Base-by-base conservation (phyloP, 2,113 vertebrate species). In the Numida meleagris region DNA sequence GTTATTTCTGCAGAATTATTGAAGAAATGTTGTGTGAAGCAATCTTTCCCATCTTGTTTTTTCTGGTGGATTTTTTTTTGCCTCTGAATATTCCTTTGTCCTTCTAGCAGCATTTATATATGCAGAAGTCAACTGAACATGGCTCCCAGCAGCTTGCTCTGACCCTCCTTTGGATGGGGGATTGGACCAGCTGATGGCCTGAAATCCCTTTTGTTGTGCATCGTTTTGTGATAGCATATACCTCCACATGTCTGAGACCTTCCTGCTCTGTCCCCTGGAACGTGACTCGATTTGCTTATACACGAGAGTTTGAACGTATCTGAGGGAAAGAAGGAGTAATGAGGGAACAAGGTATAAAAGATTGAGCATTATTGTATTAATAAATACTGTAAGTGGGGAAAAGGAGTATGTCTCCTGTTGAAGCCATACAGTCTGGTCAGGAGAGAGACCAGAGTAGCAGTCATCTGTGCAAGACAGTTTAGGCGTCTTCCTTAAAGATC, bases 1-100 rank as follows among this genome's bases (percentile, higher is more conserved):
- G 68, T 59, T 70, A 48, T 71, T 96, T 93, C 34, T 88, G 51
- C 29, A 77, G 86, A 45, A 42, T 73, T 86, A 55, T 4, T 83
- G 73, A 66, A 51, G n/a, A 79, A 73, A 75, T 84, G 38, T 82
- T 82, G 33, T 88, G 63, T 86, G 73, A 93, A 94, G 86, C 14
- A 48, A 72, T 43, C 31, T 91, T 91, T 91, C 50, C 48, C 48
- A 36, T 82, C 58, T 85, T 34, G 19, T n/a, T 58, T 58, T n/a
- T 58, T 33, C 31, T 57, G 55, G 4, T 58, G 55, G 29, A n/a
- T n/a, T n/a, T 58, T 58, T n/a, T 85, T 61, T 78, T 84, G 66
- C 5, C 48, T 87, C 45, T 74, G 36, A 73, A 42, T 80, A 79
- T 80, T 88, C 40, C 40, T 72, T 84, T 93, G 83, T 66, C 77